phyloP scores from a whole-genome alignment of 2,113 vertebrate genomes.

The Pelusios castaneus region DNA sequence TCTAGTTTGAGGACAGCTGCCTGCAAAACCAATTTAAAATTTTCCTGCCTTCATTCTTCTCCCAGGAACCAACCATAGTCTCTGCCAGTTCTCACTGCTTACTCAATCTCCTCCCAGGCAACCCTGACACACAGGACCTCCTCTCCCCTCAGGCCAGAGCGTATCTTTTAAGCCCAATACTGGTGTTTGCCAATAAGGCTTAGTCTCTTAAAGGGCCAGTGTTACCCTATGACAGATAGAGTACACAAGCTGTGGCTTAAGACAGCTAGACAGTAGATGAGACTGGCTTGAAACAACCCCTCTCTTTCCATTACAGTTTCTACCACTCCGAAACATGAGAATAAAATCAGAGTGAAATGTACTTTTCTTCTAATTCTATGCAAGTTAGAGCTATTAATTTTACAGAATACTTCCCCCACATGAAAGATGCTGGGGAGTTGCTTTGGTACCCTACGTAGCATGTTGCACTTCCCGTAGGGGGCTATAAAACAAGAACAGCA shows the following conservation, averaged over 20 bases:
- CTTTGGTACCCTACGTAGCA: background rate
- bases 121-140: too few relatives aligned
- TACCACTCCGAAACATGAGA: background rate
- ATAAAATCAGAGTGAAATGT: background rate
- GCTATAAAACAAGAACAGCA: background rate
- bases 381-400: background rate
- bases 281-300: background rate
- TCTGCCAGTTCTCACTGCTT: too few relatives aligned
- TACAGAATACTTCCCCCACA: background rate
- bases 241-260: background rate
- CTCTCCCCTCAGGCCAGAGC: too few relatives aligned
- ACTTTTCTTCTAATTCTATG: background rate
- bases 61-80: too few relatives aligned
- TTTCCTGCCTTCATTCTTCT: too few relatives aligned
- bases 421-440: background rate
- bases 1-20: too few relatives aligned
- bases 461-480: rapidly evolving
- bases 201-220: too few relatives aligned
- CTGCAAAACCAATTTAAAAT: too few relatives aligned
- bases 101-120: too few relatives aligned
- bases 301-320: background rate
- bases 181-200: too few relatives aligned
- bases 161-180: too few relatives aligned
- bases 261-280: background rate
- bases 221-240: background rate